These are phyloP conservation scores for Tupiocoris notatus DNA, from an alignment of 2,888 invertebrate species.

Conservation along the genomic window DNA sequence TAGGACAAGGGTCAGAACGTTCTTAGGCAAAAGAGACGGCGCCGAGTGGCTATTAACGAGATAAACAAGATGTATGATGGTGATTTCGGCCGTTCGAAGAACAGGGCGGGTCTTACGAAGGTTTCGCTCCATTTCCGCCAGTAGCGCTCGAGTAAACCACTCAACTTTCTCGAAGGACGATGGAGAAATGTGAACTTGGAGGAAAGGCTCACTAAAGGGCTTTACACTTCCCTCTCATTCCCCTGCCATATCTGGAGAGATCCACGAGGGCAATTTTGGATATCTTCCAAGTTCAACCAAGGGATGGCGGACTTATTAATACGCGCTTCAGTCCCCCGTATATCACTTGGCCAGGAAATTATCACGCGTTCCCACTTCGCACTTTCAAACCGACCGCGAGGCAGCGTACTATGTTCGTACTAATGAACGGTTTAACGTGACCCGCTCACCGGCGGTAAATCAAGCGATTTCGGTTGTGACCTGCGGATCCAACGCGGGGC, in stretches of 20 bases:
- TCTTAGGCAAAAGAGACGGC: conserved; percentile 3
- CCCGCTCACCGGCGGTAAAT: too few relatives aligned
- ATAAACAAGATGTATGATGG: conserved; percentile 35
- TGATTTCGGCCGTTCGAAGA: conserved; percentile 1
- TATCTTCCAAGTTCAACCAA: conserved; percentile 12
- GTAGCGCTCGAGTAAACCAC: conserved; percentile 16
- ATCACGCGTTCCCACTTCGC: too few relatives aligned
- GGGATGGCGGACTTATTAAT: conserved; percentile 1
- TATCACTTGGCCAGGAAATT: too few relatives aligned
- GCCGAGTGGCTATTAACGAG: conserved; percentile 32
- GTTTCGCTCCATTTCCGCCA: background rate
- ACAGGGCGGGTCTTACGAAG: background rate
- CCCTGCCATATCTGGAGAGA: background rate
- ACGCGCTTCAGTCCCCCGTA: background rate
- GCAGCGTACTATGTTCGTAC: too few relatives aligned
- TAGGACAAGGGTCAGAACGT: background rate
- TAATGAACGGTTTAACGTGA: too few relatives aligned
- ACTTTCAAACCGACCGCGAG: too few relatives aligned
- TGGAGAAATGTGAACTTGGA: conserved; percentile 9
- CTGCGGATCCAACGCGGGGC: too few relatives aligned
- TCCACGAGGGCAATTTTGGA: background rate
- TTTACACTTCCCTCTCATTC: background rate
- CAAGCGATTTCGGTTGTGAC: too few relatives aligned
- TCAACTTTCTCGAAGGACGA: background rate
- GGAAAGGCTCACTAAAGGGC: background rate